phyloP scores from a whole-genome alignment of 2,113 vertebrate genomes.

The Phasianus colchicus region DNA sequence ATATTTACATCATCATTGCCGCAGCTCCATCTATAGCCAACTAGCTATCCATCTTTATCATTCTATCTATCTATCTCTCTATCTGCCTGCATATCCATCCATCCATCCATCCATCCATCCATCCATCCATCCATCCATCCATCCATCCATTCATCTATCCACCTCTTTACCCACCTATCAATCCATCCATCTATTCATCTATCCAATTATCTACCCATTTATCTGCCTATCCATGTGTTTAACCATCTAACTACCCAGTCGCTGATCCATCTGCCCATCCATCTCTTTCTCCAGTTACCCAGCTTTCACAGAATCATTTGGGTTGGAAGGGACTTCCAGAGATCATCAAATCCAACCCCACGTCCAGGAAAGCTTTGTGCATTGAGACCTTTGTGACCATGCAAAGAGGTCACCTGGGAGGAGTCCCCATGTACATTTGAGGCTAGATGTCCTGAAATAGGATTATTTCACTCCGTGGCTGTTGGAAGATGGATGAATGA shows the following conservation, averaged over 20 bases:
- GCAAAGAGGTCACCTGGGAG: neutral
- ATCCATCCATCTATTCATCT: neutral
- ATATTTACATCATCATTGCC: neutral
- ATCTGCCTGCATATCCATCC: neutral
- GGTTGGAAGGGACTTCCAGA: too few relatives aligned
- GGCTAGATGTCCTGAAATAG: fast-evolving
- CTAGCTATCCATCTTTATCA: neutral
- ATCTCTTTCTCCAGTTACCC: too few relatives aligned
- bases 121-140: too few relatives aligned
- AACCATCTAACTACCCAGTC: too few relatives aligned
- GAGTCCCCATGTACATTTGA: fast-evolving
- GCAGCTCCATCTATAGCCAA: neutral
- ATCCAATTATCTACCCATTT: neutral
- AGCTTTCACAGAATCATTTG: too few relatives aligned
- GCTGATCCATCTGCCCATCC: too few relatives aligned
- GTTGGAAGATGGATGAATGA: neutral
- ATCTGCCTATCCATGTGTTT: neutral
- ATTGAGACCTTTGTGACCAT: fast-evolving
- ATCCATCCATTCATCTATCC: neutral
- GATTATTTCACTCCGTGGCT: neutral
- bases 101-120: neutral
- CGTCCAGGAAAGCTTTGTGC: neutral
- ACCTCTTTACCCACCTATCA: neutral
- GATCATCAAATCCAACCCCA: too few relatives aligned
- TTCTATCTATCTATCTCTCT: neutral